Evolutionary conservation across 1,140 invertebrate species (phyloP).

Genomic region (Macrobrachium rosenbergii): DNA sequence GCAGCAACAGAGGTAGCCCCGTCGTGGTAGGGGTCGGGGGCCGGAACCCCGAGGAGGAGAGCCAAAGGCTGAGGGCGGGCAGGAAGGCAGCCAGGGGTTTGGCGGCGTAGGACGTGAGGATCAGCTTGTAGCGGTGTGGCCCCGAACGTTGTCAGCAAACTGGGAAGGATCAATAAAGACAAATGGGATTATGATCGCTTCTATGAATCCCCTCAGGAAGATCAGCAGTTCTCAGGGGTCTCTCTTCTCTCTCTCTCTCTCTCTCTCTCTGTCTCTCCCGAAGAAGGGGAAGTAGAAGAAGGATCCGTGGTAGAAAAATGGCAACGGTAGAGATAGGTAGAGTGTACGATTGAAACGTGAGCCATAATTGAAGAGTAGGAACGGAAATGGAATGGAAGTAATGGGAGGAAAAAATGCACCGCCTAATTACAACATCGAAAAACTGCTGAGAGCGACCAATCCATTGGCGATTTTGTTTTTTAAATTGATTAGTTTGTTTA

Average conservation of each 20-base stretch:
- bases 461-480: no score
- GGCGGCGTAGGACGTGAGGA: no score
- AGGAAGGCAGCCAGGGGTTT: neutral
- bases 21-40: neutral
- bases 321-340: no score
- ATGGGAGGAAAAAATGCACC: no score
- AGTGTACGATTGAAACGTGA: no score
- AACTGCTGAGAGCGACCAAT: no score
- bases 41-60: neutral
- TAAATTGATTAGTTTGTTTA: no score
- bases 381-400: no score
- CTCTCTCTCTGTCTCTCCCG: neutral
- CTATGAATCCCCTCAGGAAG: constrained; percentile 15
- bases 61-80: neutral
- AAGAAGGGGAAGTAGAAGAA: neutral
- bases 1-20: no score
- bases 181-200: constrained; percentile 28
- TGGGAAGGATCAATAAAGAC: constrained; percentile 24
- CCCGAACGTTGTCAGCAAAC: constrained; percentile 16
- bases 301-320: neutral
- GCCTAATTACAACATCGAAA: no score
- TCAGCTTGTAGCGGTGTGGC: no score
- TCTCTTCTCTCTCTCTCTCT: constrained; percentile 27
- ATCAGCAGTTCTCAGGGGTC: neutral
- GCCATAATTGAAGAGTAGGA: no score